Evolutionary conservation across 2,888 invertebrate species (phyloP).

Genomic region (Monoplex corrugatus): DNA sequence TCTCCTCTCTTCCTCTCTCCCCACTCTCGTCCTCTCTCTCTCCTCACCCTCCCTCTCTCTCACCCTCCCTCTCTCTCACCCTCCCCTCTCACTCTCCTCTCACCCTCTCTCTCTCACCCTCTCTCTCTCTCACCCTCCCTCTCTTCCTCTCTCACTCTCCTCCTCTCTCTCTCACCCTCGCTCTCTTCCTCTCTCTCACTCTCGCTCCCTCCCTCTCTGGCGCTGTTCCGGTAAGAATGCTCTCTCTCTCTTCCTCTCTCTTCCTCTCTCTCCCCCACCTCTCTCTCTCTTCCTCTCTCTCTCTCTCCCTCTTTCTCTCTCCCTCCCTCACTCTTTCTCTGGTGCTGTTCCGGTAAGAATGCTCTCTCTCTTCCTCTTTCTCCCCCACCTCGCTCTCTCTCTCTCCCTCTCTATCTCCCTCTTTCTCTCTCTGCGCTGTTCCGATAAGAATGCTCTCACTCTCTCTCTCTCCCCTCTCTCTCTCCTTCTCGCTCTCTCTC

Average conservation of each 20-base stretch:
- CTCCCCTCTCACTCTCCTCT: too few relatives aligned
- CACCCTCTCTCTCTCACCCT: too few relatives aligned
- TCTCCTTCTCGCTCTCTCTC: background rate
- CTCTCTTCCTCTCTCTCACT: background rate
- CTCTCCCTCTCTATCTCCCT: constrained; percentile 23
- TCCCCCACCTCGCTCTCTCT: constrained; percentile 3
- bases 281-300: background rate
- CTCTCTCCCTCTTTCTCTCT: background rate
- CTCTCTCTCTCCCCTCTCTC: too few relatives aligned
- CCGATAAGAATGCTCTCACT: background rate
- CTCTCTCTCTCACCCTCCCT: too few relatives aligned
- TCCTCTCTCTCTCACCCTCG: background rate
- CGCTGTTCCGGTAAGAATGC: too few relatives aligned
- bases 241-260: background rate
- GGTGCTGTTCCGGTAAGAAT: too few relatives aligned
- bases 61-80: too few relatives aligned
- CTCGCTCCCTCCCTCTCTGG: too few relatives aligned
- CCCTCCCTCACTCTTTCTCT: background rate
- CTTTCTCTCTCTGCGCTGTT: background rate
- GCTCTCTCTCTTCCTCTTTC: constrained; percentile 2
- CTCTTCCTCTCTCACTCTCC: background rate
- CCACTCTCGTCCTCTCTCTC: too few relatives aligned
- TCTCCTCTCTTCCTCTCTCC: too few relatives aligned
- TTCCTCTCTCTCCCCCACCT: background rate
- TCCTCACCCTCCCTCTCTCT: too few relatives aligned